Evolutionary conservation across 1,140 invertebrate genomes (phyloP).

Genomic region (Habropoda laboriosa): DNA sequence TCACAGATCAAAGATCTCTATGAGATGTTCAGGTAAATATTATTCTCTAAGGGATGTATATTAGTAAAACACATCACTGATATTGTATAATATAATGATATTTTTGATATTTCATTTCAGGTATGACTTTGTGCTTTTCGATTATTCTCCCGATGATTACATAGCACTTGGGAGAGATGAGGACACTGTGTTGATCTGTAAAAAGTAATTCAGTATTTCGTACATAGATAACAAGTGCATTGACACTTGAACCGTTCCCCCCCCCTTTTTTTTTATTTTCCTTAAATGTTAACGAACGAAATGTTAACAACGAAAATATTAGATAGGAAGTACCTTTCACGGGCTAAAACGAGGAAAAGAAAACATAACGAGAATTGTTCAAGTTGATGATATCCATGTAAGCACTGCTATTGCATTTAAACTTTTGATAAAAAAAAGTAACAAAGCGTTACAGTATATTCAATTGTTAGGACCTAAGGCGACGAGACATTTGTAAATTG

Average conservation of each 20-base stretch:
- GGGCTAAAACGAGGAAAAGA: background rate
- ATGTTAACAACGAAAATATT: slow-evolving; percentile 45
- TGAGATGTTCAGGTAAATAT: slow-evolving; percentile 87
- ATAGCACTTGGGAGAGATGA: slow-evolving; percentile 85
- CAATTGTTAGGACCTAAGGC: slow-evolving; percentile 37
- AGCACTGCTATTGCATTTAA: slow-evolving; percentile 32
- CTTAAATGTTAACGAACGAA: background rate
- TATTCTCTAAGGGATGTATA: too few species aligned
- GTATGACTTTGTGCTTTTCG: slow-evolving; percentile 92
- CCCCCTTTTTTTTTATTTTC: background rate
- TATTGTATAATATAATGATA: background rate
- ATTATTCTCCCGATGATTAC: slow-evolving; percentile 89
- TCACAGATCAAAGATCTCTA: slow-evolving; percentile 90
- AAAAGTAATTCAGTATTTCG: slow-evolving; percentile 68
- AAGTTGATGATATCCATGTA: slow-evolving; percentile 11
- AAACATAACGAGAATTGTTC: background rate
- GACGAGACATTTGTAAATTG: slow-evolving; percentile 22
- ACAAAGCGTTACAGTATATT: slow-evolving; percentile 38
- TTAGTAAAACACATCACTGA: background rate
- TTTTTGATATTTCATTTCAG: slow-evolving; percentile 76
- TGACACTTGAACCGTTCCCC: background rate
- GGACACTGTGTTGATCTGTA: slow-evolving; percentile 74
- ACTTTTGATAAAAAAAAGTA: slow-evolving; percentile 62
- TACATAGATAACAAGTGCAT: background rate
- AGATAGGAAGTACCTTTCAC: background rate